phyloP scores from a whole-genome alignment of 2,888 invertebrate genomes.

The Andrena minutula region DNA sequence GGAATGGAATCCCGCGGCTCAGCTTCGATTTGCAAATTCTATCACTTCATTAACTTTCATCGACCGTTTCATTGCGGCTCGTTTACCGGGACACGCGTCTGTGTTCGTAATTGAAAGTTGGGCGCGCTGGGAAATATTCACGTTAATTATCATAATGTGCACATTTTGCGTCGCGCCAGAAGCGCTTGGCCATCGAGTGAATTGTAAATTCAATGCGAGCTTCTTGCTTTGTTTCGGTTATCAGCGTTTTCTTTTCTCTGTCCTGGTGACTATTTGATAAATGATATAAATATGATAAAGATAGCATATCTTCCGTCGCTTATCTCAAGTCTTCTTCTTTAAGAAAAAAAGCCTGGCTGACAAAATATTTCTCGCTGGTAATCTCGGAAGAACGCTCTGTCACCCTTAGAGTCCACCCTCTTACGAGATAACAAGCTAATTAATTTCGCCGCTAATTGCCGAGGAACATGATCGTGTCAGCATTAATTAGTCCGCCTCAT shows the following conservation, averaged over 20 bases:
- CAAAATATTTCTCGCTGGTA: slow-evolving; percentile 46
- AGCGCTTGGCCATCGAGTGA: neutral
- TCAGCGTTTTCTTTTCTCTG: neutral
- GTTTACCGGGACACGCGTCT: slow-evolving; percentile 21
- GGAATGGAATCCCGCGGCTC: slow-evolving; percentile 34
- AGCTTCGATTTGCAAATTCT: slow-evolving; percentile 49
- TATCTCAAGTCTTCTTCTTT: slow-evolving; percentile 40
- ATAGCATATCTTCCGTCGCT: slow-evolving; percentile 28
- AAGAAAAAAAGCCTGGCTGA: slow-evolving; percentile 9
- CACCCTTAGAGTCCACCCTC: slow-evolving; percentile 20
- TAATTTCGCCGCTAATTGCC: slow-evolving; percentile 82
- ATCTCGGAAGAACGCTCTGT: slow-evolving; percentile 45
- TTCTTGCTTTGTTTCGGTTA: neutral
- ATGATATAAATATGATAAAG: slow-evolving; percentile 37
- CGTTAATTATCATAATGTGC: slow-evolving; percentile 41
- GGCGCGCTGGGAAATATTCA: slow-evolving; percentile 40
- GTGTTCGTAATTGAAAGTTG: slow-evolving; percentile 38
- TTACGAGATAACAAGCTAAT: slow-evolving; percentile 80
- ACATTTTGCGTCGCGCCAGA: neutral
- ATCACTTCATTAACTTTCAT: slow-evolving; percentile 54
- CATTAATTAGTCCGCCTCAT: slow-evolving; percentile 81
- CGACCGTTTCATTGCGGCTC: slow-evolving; percentile 18
- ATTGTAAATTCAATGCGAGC: neutral
- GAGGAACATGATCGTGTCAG: slow-evolving; percentile 76
- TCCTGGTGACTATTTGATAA: neutral